phyloP scores from a whole-genome alignment of 2,113 vertebrate species.

The Cyphomyrus plagiostoma region DNA sequence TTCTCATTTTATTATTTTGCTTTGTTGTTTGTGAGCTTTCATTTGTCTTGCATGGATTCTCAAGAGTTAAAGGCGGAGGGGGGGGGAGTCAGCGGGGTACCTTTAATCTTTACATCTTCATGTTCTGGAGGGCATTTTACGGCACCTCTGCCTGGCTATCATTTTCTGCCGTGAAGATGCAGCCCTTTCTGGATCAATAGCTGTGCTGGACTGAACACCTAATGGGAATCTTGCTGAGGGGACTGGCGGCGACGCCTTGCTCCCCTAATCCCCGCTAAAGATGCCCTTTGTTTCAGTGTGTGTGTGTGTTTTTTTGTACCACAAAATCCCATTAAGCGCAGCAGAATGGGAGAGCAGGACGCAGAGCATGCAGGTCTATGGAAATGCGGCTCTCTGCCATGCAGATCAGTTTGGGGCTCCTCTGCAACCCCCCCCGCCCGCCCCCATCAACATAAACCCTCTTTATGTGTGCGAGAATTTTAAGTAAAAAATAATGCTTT shows the following conservation, averaged over 20 bases:
- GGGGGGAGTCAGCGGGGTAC: slow-evolving; percentile 49
- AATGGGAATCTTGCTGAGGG: slow-evolving; percentile 56
- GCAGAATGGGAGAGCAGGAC: background rate
- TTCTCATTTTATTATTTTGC: background rate
- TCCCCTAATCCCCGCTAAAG: background rate
- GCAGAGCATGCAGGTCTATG: background rate
- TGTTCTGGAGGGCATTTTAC: slow-evolving; percentile 69
- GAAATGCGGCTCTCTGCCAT: background rate
- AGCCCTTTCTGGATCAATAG: slow-evolving; percentile 68
- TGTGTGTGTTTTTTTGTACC: background rate
- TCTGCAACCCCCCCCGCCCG: background rate
- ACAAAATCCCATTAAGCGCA: slow-evolving; percentile 13
- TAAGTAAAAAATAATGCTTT: background rate
- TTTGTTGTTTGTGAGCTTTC: background rate
- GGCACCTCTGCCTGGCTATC: slow-evolving; percentile 62
- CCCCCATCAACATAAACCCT: background rate
- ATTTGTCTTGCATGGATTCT: slow-evolving; percentile 47
- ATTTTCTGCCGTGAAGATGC: slow-evolving; percentile 62
- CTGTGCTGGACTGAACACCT: slow-evolving; percentile 58
- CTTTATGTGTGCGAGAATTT: background rate
- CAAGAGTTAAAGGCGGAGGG: slow-evolving; percentile 55
- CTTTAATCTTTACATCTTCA: slow-evolving; percentile 73
- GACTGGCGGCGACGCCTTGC: background rate
- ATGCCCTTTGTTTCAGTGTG: slow-evolving; percentile 10
- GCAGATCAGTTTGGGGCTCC: background rate